Evolutionary conservation across 2,888 invertebrate species (phyloP).

Genomic region (Druceiella hillmani): DNA sequence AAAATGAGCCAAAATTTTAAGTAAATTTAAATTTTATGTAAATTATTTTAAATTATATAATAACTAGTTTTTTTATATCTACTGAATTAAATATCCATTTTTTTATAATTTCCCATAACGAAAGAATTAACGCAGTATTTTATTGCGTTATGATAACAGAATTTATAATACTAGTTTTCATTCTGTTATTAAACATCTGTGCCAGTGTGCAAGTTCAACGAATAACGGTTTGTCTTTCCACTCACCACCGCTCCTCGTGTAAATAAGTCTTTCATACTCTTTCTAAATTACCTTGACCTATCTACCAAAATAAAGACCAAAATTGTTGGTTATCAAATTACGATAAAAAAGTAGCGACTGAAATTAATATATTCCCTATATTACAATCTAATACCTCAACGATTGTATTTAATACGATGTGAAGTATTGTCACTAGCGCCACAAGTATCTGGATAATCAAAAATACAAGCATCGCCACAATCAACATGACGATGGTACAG

Average conservation of each 20-base stretch:
- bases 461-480: slow-evolving; percentile 82
- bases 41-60: too few relatives aligned
- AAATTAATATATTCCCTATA: slow-evolving; percentile 69
- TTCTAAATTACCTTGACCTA: slow-evolving; percentile 91
- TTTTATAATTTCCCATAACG: too few relatives aligned
- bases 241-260: slow-evolving; percentile 57
- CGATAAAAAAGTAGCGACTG: slow-evolving; percentile 88
- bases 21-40: too few relatives aligned
- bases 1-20: too few relatives aligned
- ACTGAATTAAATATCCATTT: too few relatives aligned
- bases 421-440: slow-evolving; percentile 75
- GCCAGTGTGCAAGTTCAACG: slow-evolving; percentile 73
- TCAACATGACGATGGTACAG: slow-evolving; percentile 82
- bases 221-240: slow-evolving; percentile 69
- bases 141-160: too few relatives aligned
- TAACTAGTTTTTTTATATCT: too few relatives aligned
- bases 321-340: slow-evolving; percentile 87
- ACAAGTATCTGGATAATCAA: slow-evolving; percentile 79
- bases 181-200: too few relatives aligned
- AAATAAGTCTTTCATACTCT: slow-evolving; percentile 86
- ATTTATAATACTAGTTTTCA: slow-evolving; percentile 70
- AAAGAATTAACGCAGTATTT: too few relatives aligned
- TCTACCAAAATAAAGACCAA: slow-evolving; percentile 96
- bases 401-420: slow-evolving; percentile 72
- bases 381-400: slow-evolving; percentile 70